Percentiles rank a stretch among this genome's conserved stretches.
Conservation (phyloP, 35 echinoderm and acorn worm species). For the Nesometra sesokonis region DNA sequence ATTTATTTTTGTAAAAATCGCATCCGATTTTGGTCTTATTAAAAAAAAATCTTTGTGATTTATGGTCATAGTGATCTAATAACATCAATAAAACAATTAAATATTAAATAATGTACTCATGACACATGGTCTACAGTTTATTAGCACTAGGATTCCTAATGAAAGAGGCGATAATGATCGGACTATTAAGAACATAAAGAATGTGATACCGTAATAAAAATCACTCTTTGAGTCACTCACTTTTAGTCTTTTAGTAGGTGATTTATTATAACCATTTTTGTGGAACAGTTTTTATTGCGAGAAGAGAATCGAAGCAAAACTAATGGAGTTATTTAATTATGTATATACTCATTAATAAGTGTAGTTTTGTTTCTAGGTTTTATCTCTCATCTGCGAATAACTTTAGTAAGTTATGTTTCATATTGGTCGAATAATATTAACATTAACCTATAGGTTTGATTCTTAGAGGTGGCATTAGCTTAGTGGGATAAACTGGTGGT, state of each 20-base stretch:
- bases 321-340: not conserved
- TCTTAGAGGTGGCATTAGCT: too few relatives aligned
- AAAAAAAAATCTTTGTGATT: not conserved
- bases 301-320: not conserved
- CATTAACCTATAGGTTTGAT: too few relatives aligned
- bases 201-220: not conserved
- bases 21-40: too few relatives aligned
- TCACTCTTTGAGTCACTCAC: not conserved
- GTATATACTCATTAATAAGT: not conserved
- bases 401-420: too few relatives aligned
- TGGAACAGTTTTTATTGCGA: not conserved
- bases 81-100: not conserved
- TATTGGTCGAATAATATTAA: too few relatives aligned
- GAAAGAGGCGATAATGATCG: not conserved
- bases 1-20: too few relatives aligned
- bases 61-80: not conserved
- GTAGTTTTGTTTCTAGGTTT: not conserved
- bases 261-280: not conserved
- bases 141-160: not conserved
- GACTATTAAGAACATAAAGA: not conserved
- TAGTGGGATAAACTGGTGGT: too few relatives aligned
- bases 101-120: not conserved
- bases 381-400: too few relatives aligned
- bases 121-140: not conserved
- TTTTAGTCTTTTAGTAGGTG: not conserved